Evolutionary conservation across 2,113 vertebrate species (phyloP), one percentile per base, ranked within the genome.

Genomic region (crab-eating macaque (Macaca fascicularis)): DNA sequence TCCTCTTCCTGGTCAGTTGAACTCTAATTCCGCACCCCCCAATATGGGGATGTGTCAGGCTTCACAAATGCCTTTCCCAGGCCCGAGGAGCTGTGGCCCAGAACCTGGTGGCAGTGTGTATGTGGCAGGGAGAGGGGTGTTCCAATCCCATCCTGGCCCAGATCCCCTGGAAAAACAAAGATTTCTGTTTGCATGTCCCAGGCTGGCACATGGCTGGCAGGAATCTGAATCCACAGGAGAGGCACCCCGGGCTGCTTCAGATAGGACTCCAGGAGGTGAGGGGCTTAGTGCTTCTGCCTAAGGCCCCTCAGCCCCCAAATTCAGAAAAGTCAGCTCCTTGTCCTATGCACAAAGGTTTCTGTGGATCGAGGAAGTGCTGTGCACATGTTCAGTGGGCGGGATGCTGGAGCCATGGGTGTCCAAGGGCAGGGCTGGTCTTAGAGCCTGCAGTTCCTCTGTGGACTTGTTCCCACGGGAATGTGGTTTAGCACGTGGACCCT

Each of bases 91-190:
- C n/a, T 92, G 35, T 57, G 45, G 27, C 22, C 27, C 40, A 84
- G 82, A 89, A 94, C 43, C 30, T 64, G 61, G 61, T 22, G 16
- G 30, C 25, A 25, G 17, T 50, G 4, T 9, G 45, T 8, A 13
- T 45, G 14, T 16, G 4, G 2, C 8, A 5, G 30, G 43, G 19
- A 30, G 32, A 57, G 22, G 14, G 10, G 50, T 64, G 23, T 52
- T 94, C 55, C 2, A 13, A 59, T 23, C 45, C 76, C 12, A 3
- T 59, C 69, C 70, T 59, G 35, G 8, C 10, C 13, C 57, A 61
- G 84, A 89, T 43, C 7, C 59, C 93, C 61, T 72, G n/a, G 55
- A 50, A 89, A 95, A 84, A 96, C 30, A 83, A 83, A 81, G 45
- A 86, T 70, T 85, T 83, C 61, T 83, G 4, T 72, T 48, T 88